Conservation (phyloP, 2,113 vertebrate species). For the Aramus guarauna region DNA sequence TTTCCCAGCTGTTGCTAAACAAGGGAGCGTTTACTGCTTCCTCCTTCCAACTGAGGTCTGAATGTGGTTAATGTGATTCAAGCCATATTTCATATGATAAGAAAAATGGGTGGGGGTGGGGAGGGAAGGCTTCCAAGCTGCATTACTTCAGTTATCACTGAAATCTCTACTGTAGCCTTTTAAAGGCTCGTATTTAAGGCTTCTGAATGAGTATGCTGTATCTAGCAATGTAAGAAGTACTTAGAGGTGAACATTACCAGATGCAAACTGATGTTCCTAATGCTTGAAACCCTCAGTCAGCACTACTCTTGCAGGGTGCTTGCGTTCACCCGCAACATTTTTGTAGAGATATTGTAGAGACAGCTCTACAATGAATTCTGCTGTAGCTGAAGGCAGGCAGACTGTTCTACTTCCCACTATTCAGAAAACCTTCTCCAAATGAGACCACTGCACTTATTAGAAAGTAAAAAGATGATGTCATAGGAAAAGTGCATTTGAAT, state of each 20-base stretch:
- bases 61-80: background rate
- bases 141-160: background rate
- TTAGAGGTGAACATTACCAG: background rate
- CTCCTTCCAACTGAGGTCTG: background rate
- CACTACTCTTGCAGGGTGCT: background rate
- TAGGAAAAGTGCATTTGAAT: background rate
- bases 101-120: background rate
- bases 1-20: background rate
- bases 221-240: background rate
- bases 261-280: background rate
- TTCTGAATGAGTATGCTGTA: background rate
- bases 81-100: background rate
- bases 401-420: background rate
- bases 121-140: background rate
- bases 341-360: background rate
- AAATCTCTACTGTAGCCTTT: background rate
- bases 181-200: background rate
- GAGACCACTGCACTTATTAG: background rate
- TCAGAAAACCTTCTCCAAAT: background rate
- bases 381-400: background rate
- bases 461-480: background rate
- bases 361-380: background rate
- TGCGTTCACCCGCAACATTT: background rate
- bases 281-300: background rate
- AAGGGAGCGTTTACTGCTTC: background rate